Base-by-base conservation (phyloP, 1,140 invertebrate species). In the Tetragonula clypearis region DNA sequence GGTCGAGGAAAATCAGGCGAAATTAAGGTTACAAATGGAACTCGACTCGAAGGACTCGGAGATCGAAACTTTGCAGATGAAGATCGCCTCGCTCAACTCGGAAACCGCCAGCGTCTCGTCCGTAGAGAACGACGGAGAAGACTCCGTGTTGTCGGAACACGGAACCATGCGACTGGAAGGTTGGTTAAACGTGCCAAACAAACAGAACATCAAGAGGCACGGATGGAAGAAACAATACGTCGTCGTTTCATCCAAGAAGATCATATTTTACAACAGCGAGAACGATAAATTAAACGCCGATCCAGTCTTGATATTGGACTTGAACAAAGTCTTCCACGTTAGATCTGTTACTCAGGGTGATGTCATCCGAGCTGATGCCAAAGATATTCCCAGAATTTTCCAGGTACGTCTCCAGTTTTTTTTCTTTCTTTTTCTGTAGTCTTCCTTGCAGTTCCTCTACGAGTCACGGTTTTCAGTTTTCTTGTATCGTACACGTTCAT, bases 321-420 rank as follows among this genome's bases (percentile, higher is more conserved):
- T 99, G 91, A 99, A 98, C 94, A 99, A 99, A 97, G 97, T 99
- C 91, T 99, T 99, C 95, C 99, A 99, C 95, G 99, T 99, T 84
- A 97, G 99, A 90, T 98, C 98, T 84, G 99, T 99, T 76, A 99
- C 99, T 79, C 99, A 99, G 95, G 99, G 99, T 91, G 99, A 99
- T 96, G 99, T 99, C 86, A 99, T 99, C 93, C 96, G 99, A 94
- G 99, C 98, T 79, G 98, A 99, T 96, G 98, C 98, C 94, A 99
- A 99, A 97, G 99, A 99, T 96, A 99, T 99, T 95, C 99, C 99
- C 92, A 97, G 98, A 94, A 99, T 99, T 96, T 99, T 99, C 95
- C 99, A 99, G 96, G 97, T 97, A 94, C 90, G 60, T 30, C 49
- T 35, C 71, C 35, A 1, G 35, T 4, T 35, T 35, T 35, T 35